These are phyloP conservation scores for Polydrusus tereticollis DNA, from an alignment of 2,888 invertebrate species.

Conservation along the genomic window DNA sequence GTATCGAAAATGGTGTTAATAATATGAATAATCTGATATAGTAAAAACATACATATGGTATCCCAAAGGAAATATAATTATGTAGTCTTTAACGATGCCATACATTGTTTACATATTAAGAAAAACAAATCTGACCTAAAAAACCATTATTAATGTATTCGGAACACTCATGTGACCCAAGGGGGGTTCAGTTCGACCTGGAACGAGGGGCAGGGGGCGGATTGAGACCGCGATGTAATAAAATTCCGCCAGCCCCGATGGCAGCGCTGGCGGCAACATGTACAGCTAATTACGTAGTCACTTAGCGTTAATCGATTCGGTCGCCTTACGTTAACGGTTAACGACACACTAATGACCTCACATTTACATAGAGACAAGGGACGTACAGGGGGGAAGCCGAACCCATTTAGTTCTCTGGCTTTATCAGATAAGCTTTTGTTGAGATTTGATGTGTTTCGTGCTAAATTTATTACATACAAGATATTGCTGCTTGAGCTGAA, in stretches of 20 bases:
- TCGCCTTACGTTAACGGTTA: constrained; percentile 69
- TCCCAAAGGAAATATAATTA: too few relatives aligned
- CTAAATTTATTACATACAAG: too few relatives aligned
- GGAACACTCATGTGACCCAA: constrained; percentile 3
- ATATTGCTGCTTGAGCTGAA: too few relatives aligned
- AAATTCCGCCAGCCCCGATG: constrained; percentile 31
- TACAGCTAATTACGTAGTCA: constrained; percentile 70
- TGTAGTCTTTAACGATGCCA: too few relatives aligned
- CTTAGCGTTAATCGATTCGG: constrained; percentile 70
- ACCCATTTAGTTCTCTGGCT: constrained; percentile 6
- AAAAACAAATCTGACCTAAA: constrained; percentile 9
- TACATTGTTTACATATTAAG: too few relatives aligned
- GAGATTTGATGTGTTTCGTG: too few relatives aligned
- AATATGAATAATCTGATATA: background rate
- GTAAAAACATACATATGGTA: background rate
- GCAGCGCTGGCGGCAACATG: constrained; percentile 59
- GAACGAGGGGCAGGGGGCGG: background rate
- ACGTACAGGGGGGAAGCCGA: constrained; percentile 7
- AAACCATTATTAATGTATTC: background rate
- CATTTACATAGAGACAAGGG: constrained; percentile 65
- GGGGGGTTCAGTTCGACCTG: background rate
- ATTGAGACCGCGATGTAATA: constrained; percentile 24
- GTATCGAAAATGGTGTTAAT: too few relatives aligned
- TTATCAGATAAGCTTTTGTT: background rate
- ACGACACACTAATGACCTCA: constrained; percentile 69